Percentiles rank a stretch among this genome's conserved stretches.
Evolutionary conservation across 1,140 invertebrate species (phyloP).

Genomic region (Rhopalosiphum padi): DNA sequence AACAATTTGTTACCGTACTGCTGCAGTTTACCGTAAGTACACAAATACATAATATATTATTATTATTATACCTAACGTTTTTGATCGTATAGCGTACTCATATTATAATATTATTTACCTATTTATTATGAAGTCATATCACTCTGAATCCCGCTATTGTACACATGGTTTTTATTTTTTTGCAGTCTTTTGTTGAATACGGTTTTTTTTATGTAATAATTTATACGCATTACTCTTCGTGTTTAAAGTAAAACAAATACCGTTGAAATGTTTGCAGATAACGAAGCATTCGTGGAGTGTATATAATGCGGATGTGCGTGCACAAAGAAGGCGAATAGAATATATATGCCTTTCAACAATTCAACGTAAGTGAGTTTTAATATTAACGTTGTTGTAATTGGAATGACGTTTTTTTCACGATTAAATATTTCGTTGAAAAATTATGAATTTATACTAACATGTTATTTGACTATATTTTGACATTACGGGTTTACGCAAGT

Average conservation of each 20-base stretch:
- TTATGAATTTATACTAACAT: not conserved
- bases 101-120: not conserved
- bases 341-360: not conserved
- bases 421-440: not conserved
- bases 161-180: not conserved
- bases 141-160: not conserved
- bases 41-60: not conserved
- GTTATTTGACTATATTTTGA: not conserved
- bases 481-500: too few relatives aligned
- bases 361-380: not conserved
- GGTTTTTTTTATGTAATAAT: not conserved
- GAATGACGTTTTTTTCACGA: not conserved
- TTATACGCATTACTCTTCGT: not conserved
- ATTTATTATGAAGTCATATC: not conserved
- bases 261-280: not conserved
- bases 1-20: not conserved
- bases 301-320: conserved; percentile 3
- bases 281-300: not conserved
- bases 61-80: not conserved
- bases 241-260: not conserved
- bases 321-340: not conserved
- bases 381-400: not conserved
- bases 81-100: not conserved
- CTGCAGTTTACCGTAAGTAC: not conserved
- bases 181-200: not conserved